Evolutionary conservation across 2,113 vertebrate genomes (phyloP).

Genomic region (Indri indri): DNA sequence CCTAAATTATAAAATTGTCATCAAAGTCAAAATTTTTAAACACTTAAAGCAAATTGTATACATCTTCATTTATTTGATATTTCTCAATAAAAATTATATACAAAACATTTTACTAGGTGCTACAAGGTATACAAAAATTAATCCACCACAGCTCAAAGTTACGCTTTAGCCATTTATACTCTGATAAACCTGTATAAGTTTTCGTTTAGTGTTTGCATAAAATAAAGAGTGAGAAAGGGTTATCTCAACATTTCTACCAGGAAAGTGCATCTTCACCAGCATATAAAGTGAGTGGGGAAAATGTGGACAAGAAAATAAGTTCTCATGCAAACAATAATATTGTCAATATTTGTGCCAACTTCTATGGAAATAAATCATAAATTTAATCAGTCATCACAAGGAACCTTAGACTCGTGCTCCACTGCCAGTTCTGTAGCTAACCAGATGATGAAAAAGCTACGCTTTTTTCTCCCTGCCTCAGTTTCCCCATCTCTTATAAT

Average conservation of each 20-base stretch:
- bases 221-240: not conserved
- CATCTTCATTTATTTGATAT: not conserved
- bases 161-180: slow-evolving; percentile 27
- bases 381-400: not conserved
- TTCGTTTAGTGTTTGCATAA: not conserved
- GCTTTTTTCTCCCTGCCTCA: not conserved
- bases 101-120: not conserved
- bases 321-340: not conserved
- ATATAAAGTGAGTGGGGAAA: not conserved
- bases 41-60: not conserved
- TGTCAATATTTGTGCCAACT: not conserved
- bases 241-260: not conserved
- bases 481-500: not conserved
- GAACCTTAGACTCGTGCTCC: not conserved
- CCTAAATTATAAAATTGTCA: not conserved
- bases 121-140: not conserved
- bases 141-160: not conserved
- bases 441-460: not conserved
- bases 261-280: not conserved
- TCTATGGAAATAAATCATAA: not conserved
- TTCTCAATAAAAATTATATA: not conserved
- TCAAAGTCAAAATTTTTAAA: not conserved
- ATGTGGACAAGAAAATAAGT: not conserved
- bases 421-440: not conserved
- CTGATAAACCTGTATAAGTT: not conserved